Conservation (phyloP, 2,797 vertebrate genomes). For the Meriones psammophilus region DNA sequence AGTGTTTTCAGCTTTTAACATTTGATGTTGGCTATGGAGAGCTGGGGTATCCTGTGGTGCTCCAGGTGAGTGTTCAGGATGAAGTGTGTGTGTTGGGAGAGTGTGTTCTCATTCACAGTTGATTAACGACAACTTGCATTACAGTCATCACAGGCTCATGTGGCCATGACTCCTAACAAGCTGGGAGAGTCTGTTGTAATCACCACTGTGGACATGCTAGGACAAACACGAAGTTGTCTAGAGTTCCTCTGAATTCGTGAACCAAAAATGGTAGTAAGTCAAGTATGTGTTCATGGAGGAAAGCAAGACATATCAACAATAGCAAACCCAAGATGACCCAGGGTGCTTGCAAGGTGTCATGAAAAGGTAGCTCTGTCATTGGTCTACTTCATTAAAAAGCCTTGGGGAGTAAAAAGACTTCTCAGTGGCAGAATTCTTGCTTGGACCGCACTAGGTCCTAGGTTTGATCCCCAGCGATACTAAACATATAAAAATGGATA, state of each 20-base stretch:
- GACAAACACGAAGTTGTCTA: not conserved
- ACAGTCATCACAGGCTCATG: not conserved
- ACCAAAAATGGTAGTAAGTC: not conserved
- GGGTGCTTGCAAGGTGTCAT: not conserved
- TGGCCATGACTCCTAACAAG: not conserved
- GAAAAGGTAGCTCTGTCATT: not conserved
- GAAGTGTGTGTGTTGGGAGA: not conserved
- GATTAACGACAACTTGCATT: not conserved
- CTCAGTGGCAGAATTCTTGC: not conserved
- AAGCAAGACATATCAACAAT: not conserved
- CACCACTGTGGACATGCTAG: no score
- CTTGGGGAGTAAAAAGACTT: not conserved
- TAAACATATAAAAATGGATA: not conserved
- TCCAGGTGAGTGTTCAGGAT: constrained; percentile 90
- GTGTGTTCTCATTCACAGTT: not conserved
- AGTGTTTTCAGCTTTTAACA: constrained; percentile 96
- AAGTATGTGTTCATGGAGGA: not conserved
- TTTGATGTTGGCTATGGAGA: constrained; percentile 92
- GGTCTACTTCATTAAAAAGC: constrained; percentile 41
- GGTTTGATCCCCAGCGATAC: not conserved
- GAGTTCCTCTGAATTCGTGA: not conserved
- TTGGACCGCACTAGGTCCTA: not conserved
- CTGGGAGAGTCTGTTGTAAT: not conserved
- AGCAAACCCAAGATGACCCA: not conserved
- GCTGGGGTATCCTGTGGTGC: constrained; percentile 89